Percentiles rank a stretch among this genome's conserved stretches.
Conservation (phyloP, 2,888 invertebrate species). For the Tetramorium bicarinatum region DNA sequence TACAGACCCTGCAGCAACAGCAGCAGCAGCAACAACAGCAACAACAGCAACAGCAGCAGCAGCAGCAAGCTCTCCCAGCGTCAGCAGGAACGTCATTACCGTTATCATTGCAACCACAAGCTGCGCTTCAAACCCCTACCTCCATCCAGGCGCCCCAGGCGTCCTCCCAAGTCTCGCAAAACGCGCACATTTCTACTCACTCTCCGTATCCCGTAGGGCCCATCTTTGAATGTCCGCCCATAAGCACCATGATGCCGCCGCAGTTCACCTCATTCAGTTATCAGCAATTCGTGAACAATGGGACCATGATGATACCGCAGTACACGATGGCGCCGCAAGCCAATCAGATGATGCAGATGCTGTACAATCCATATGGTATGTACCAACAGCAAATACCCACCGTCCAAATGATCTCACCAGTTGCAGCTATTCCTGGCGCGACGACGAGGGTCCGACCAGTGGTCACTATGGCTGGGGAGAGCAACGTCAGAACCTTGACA, state of each 20-base stretch:
- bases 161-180: slow-evolving; percentile 66
- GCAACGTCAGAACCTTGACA: slow-evolving; percentile 71
- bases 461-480: slow-evolving; percentile 75
- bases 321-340: slow-evolving; percentile 87
- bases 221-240: slow-evolving; percentile 84
- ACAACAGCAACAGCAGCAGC: slow-evolving; percentile 75
- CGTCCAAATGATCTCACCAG: slow-evolving; percentile 87
- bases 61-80: slow-evolving; percentile 40
- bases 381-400: slow-evolving; percentile 87
- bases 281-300: slow-evolving; percentile 88
- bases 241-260: slow-evolving; percentile 84
- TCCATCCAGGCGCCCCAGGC: slow-evolving; percentile 66
- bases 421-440: slow-evolving; percentile 84
- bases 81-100: slow-evolving; percentile 77
- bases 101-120: slow-evolving; percentile 50
- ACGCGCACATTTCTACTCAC: slow-evolving; percentile 77
- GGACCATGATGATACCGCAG: slow-evolving; percentile 87
- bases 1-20: slow-evolving; percentile 69
- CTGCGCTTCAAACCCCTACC: slow-evolving; percentile 66
- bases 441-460: slow-evolving; percentile 77
- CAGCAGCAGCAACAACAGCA: slow-evolving; percentile 75
- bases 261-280: slow-evolving; percentile 87
- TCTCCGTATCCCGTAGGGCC: slow-evolving; percentile 84
- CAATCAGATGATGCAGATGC: slow-evolving; percentile 87
- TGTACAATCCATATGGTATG: slow-evolving; percentile 87